Evolutionary conservation across 2,797 vertebrate species (phyloP), one percentile per base, ranked within the genome.

Genomic region (Anniella stebbinsi): DNA sequence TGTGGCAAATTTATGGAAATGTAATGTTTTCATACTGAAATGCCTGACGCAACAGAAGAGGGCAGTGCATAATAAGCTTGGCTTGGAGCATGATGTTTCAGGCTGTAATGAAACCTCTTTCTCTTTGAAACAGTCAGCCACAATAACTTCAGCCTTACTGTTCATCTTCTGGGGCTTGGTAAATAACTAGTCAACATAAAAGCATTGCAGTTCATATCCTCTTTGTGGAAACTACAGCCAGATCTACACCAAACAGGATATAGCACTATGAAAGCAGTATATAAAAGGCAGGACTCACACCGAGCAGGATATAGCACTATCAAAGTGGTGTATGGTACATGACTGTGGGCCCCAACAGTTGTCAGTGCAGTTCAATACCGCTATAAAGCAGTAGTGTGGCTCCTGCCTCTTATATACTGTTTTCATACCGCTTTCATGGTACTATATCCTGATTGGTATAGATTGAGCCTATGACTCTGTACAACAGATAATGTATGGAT

Each of bases 1-100:
- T 96, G 94, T 96, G 95, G 92, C 81, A 94, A 95, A 94, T 95
- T 92, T 91, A 95, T 82, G 94, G 95, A 87, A 95, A 94, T 92
- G 92, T 92, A 93, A 95, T 95, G 94, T 95, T 96, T 95, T 90
- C 93, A 81, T 95, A 89, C 73, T 93, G 92, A 96, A 96, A 95
- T 89, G 94, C 94, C 94, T 94, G 94, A 95, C 88, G 94, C 94
- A 94, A 95, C 87, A 93, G 94, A 93, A 95, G 86, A 91, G 92
- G 95, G 94, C 91, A 95, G 92, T 4, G 66, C 86, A 90, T 93
- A 94, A 87, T 89, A 92, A 94, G 90, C 92, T 93, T 93, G 88
- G 88, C 89, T 95, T 83, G 73, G 72, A 95, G 73, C 33, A 78
- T 84, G 38, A 89, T 82, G 0, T 1, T 73, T 94, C n/a, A 70